phyloP scores from a whole-genome alignment of 2,888 invertebrate genomes.

The Epinotia ramella region DNA sequence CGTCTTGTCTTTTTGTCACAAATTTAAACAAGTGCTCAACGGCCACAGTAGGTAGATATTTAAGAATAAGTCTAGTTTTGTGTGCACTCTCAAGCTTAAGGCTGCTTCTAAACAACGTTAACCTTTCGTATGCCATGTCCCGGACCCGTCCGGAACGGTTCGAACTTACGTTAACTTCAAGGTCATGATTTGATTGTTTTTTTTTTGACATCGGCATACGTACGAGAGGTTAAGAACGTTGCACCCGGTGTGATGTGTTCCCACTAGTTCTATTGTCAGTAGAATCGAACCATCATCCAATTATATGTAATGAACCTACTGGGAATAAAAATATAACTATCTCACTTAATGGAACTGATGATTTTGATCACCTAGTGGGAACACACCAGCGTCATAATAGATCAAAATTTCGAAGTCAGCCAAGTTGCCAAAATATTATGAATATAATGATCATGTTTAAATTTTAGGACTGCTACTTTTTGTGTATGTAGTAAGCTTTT shows the following conservation, averaged over 20 bases:
- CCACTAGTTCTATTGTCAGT: background rate
- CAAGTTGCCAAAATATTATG: constrained; percentile 48
- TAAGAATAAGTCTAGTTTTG: constrained; percentile 22
- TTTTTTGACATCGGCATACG: too few relatives aligned
- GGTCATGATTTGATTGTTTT: too few relatives aligned
- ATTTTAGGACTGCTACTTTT: constrained; percentile 47
- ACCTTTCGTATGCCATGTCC: too few relatives aligned
- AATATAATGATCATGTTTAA: constrained; percentile 45
- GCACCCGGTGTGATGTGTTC: background rate
- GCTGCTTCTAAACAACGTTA: constrained; percentile 25
- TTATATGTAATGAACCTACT: too few relatives aligned
- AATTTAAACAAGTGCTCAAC: constrained; percentile 36
- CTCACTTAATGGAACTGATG: background rate
- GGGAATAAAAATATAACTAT: too few relatives aligned
- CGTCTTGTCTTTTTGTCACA: constrained; percentile 34
- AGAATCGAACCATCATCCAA: too few relatives aligned
- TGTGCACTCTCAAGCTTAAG: constrained; percentile 35
- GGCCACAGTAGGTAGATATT: constrained; percentile 28
- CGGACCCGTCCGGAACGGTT: too few relatives aligned
- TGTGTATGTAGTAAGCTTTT: constrained; percentile 50
- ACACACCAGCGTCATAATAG: constrained; percentile 45
- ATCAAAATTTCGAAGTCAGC: constrained; percentile 56
- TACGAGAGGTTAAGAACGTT: background rate
- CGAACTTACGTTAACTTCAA: too few relatives aligned
- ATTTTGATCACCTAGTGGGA: background rate